Conservation (phyloP, 1,140 invertebrate species). For the Planococcus citri region DNA sequence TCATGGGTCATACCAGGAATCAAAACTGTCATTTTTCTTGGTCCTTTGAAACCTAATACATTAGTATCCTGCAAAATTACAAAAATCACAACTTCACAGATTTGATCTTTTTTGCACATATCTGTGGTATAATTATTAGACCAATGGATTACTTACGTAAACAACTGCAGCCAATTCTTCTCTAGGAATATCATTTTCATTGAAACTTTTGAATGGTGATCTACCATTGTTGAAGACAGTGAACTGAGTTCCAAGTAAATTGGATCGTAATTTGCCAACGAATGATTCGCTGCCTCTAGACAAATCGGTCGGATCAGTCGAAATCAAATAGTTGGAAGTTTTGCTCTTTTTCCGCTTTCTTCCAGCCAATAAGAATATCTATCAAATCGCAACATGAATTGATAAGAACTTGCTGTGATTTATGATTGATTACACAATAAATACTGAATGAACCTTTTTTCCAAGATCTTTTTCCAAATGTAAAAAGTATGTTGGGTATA, state of each 20-base stretch:
- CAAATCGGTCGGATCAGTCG: slow-evolving; percentile 94
- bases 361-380: slow-evolving; percentile 87
- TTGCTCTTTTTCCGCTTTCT: slow-evolving; percentile 95
- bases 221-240: slow-evolving; percentile 90
- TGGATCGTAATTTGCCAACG: slow-evolving; percentile 89
- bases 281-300: slow-evolving; percentile 85
- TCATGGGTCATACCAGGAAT: slow-evolving; percentile 85
- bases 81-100: slow-evolving; percentile 15
- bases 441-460: slow-evolving; percentile 54
- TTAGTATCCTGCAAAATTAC: slow-evolving; percentile 80
- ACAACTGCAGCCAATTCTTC: slow-evolving; percentile 86
- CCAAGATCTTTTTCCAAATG: slow-evolving; percentile 93
- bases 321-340: slow-evolving; percentile 97
- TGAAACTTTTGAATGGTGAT: slow-evolving; percentile 63
- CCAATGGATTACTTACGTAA: too few relatives aligned
- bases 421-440: neutral
- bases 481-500: slow-evolving; percentile 97
- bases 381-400: slow-evolving; percentile 21
- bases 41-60: slow-evolving; percentile 95
- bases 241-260: slow-evolving; percentile 93
- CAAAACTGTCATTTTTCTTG: slow-evolving; percentile 94
- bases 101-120: too few relatives aligned
- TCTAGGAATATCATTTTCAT: slow-evolving; percentile 54
- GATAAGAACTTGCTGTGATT: neutral
- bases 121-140: too few relatives aligned